These are phyloP conservation scores for Girardinus metallicus DNA, from an alignment of 2,797 vertebrate genomes.

Conservation along the genomic window DNA sequence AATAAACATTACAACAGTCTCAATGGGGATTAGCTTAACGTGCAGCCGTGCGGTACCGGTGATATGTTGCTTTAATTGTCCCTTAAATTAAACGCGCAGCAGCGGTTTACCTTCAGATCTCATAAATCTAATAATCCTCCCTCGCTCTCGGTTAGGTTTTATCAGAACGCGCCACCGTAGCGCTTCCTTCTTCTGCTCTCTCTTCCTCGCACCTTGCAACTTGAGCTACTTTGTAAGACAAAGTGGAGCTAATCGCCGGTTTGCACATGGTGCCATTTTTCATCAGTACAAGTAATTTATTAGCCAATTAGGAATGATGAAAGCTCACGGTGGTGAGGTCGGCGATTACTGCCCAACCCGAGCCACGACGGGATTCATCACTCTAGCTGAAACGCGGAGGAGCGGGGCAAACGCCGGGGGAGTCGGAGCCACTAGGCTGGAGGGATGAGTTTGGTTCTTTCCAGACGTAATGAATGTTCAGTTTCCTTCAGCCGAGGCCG, in stretches of 20 bases:
- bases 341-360: slow-evolving; percentile 55
- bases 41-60: slow-evolving; percentile 47
- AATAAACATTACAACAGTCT: slow-evolving; percentile 68
- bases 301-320: slow-evolving; percentile 69
- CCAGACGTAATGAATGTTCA: slow-evolving; percentile 35
- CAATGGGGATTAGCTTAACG: slow-evolving; percentile 65
- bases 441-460: slow-evolving; percentile 35
- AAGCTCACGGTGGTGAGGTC: slow-evolving; percentile 55
- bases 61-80: slow-evolving; percentile 69
- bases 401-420: slow-evolving; percentile 20
- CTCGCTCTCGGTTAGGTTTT: slow-evolving; percentile 56
- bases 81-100: slow-evolving; percentile 68
- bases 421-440: slow-evolving; percentile 25
- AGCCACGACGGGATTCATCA: slow-evolving; percentile 58
- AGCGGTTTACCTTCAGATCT: slow-evolving; percentile 71
- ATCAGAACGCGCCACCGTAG: slow-evolving; percentile 48
- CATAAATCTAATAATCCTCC: slow-evolving; percentile 73
- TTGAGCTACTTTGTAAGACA: slow-evolving; percentile 45
- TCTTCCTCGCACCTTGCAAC: slow-evolving; percentile 14
- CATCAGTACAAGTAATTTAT: slow-evolving; percentile 68
- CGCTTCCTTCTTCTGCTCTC: slow-evolving; percentile 15
- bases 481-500: slow-evolving; percentile 13
- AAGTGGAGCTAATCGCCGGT: slow-evolving; percentile 57
- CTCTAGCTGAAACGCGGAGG: slow-evolving; percentile 39
- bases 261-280: slow-evolving; percentile 55